Evolutionary conservation across 2,797 vertebrate genomes (phyloP), one percentile per base, ranked within the genome.

Genomic region (Melopsittacus undulatus): DNA sequence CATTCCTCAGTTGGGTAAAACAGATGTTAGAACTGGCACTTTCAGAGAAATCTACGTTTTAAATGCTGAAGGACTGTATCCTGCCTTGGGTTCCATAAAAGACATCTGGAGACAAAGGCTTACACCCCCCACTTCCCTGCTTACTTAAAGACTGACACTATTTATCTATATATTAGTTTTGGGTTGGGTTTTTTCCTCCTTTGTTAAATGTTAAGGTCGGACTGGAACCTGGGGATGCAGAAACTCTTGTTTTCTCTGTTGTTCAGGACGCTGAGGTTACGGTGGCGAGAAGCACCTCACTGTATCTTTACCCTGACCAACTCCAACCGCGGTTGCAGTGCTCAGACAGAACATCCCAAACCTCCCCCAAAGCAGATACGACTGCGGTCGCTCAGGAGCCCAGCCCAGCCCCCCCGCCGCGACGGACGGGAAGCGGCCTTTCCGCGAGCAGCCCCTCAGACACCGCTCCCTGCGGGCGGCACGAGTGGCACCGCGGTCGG

Each of bases 301-400:
- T 13, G 1, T 7, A 3, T 3, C 12, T 22, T 36, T 56, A 7
- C 6, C 15, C 3, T 3, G 23, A 24, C 11, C 26, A 29, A 8
- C 22, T 14, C 3, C 38, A n/a, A 11, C 30, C 5, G 49, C 9
- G 10, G 18, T 1, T 9, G 15, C 36, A 6, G 29, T 5, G 5
- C 34, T 11, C 40, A 2, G 42, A 13, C 17, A 24, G 11, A 23
- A 3, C 19, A 5, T 8, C 5, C 9, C 42, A 21, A 7, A 11
- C 3, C 36, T 11, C 2, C 48, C 18, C 54, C 9, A 2, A 3
- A 13, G 22, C 20, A 24, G 17, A 7, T 11, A 27, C 22, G 4
- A 10, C 3, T 2, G 49, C 29, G 10, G 10, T 10, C 27, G 3
- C 85, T 5, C 7, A 18, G 6, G 6, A 27, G 34, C 27, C 9